phyloP scores from a whole-genome alignment of 2,888 invertebrate species.

The Ypsolopha scabrella region DNA sequence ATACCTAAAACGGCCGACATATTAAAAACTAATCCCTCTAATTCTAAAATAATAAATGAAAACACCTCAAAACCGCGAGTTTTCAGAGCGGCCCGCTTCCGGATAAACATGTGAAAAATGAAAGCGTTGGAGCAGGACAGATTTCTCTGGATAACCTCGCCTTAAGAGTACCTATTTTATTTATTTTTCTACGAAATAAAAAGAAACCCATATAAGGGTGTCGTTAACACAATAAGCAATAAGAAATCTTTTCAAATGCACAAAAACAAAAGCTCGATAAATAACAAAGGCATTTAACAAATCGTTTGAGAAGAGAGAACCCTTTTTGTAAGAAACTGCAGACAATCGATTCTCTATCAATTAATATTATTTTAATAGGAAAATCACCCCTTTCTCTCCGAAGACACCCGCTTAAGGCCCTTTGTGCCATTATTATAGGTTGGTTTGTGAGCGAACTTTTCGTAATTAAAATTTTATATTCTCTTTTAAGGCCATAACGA shows the following conservation, averaged over 20 bases:
- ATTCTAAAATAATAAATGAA: no score
- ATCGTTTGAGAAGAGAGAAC: not conserved
- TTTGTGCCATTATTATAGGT: constrained; percentile 45
- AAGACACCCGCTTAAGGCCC: constrained; percentile 25
- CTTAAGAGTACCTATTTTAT: not conserved
- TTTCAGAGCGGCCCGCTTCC: no score
- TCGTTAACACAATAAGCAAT: not conserved
- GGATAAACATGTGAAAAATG: no score
- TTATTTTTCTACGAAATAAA: not conserved
- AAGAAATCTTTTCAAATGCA: not conserved
- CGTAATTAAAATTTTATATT: constrained; percentile 45
- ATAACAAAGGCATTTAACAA: not conserved
- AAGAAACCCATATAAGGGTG: not conserved
- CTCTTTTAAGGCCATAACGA: constrained; percentile 7
- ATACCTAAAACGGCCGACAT: no score
- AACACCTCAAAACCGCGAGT: no score
- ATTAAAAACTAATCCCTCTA: no score
- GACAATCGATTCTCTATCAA: constrained; percentile 45
- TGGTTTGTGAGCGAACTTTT: constrained; percentile 33
- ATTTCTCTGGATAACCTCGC: no score
- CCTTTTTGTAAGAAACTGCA: constrained; percentile 30
- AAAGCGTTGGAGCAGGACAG: no score
- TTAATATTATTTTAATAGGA: constrained; percentile 56
- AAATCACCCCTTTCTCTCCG: constrained; percentile 26
- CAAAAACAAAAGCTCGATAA: not conserved